These are phyloP conservation scores for Carassius carassius DNA, from an alignment of 2,113 vertebrate species.

Conservation along the genomic window DNA sequence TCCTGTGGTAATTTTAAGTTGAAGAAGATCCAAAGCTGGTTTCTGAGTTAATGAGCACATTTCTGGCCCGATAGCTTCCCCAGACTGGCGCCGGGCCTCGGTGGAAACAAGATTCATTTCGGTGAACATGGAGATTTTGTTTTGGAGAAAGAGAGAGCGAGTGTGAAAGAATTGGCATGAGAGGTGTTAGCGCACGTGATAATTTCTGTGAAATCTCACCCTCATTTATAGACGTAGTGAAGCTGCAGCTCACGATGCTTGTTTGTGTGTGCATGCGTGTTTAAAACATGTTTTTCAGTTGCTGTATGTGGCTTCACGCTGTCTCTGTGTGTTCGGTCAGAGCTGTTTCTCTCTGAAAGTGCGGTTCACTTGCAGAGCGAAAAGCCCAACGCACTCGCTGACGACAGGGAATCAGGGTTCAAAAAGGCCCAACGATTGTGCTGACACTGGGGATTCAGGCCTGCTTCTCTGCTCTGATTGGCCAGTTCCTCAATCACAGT, in stretches of 20 bases:
- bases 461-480: conserved; percentile 35
- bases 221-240: conserved; percentile 16
- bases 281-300: not conserved
- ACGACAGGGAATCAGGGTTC: conserved; percentile 40
- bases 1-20: not conserved
- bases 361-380: conserved; percentile 12
- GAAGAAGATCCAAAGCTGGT: conserved; percentile 17
- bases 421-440: conserved; percentile 27
- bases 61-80: not conserved
- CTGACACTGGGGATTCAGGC: conserved; percentile 47
- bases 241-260: not conserved
- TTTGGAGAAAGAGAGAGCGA: not conserved
- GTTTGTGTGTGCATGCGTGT: conserved; percentile 17
- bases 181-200: conserved; percentile 7
- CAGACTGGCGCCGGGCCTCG: not conserved
- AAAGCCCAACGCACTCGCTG: conserved; percentile 31
- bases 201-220: conserved; percentile 35
- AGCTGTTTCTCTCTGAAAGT: not conserved
- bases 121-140: not conserved
- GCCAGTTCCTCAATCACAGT: not conserved
- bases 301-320: no score
- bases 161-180: not conserved
- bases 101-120: not conserved
- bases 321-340: not conserved
- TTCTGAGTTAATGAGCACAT: conserved; percentile 19